phyloP scores from a whole-genome alignment of 2,888 invertebrate genomes.

The Drosophila koepferae region DNA sequence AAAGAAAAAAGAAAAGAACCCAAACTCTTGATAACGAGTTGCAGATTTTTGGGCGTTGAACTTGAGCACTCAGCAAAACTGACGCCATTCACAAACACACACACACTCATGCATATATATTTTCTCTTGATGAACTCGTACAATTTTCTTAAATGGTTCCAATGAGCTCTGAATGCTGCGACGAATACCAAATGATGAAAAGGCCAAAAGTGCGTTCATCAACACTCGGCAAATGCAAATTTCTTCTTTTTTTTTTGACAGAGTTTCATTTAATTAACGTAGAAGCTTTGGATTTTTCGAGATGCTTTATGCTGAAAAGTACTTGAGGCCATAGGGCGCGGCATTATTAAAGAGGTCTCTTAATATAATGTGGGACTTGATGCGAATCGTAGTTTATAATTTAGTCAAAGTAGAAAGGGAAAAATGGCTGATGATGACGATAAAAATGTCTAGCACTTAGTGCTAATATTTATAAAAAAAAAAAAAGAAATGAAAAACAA shows the following conservation, averaged over 20 bases:
- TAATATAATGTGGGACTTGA: not conserved
- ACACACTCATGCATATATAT: not conserved
- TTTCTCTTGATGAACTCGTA: conserved; percentile 17
- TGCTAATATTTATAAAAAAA: too few species aligned
- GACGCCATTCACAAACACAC: conserved; percentile 15
- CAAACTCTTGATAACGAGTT: conserved; percentile 54
- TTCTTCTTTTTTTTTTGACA: not conserved
- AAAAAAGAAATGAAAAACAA: too few species aligned
- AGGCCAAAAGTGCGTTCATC: conserved; percentile 51
- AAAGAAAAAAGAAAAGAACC: conserved; percentile 15
- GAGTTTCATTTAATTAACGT: conserved; percentile 29
- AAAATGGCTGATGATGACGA: too few species aligned
- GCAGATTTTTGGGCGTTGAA: conserved; percentile 58
- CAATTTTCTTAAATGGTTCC: conserved; percentile 28
- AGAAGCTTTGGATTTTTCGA: conserved; percentile 20
- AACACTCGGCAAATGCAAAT: conserved; percentile 32
- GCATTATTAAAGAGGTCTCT: not conserved
- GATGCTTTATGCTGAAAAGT: not conserved
- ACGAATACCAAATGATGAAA: conserved; percentile 22
- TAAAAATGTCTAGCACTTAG: too few species aligned
- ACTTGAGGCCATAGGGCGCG: not conserved
- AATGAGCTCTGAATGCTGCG: conserved; percentile 27
- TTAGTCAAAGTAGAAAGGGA: not conserved
- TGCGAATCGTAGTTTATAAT: not conserved
- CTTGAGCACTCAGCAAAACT: conserved; percentile 28